These are phyloP conservation scores for Drosophila eohydei DNA, from an alignment of 2,888 invertebrate genomes.

Conservation along the genomic window DNA sequence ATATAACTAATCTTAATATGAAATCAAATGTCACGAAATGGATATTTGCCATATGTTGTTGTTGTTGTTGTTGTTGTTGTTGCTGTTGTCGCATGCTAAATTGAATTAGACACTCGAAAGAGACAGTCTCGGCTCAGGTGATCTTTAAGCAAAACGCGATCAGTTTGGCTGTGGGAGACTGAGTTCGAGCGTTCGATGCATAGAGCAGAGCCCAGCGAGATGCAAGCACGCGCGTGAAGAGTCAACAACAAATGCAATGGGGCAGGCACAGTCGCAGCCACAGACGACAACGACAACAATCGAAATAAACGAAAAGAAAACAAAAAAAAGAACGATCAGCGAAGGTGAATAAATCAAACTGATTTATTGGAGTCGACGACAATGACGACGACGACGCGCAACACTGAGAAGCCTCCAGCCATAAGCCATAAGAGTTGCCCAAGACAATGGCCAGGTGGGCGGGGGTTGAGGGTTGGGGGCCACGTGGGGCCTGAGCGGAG, in stretches of 20 bases:
- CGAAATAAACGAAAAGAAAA: slow-evolving; percentile 53
- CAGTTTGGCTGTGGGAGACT: slow-evolving; percentile 2
- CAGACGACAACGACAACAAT: slow-evolving; percentile 63
- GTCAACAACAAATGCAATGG: slow-evolving; percentile 52
- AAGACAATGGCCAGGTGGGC: slow-evolving; percentile 47
- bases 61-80: slow-evolving; percentile 11
- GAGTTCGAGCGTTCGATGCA: slow-evolving; percentile 26
- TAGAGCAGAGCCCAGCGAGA: slow-evolving; percentile 46
- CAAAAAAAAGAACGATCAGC: slow-evolving; percentile 43
- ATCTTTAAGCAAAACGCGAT: slow-evolving; percentile 43
- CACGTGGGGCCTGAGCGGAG: not conserved
- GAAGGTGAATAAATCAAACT: slow-evolving; percentile 78
- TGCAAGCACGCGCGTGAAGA: slow-evolving; percentile 75
- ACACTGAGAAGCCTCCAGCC: slow-evolving; percentile 39
- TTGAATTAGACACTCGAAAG: slow-evolving; percentile 60
- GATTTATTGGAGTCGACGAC: slow-evolving; percentile 78
- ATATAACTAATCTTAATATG: slow-evolving; percentile 63
- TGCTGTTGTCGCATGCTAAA: slow-evolving; percentile 46
- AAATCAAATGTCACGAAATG: slow-evolving; percentile 80
- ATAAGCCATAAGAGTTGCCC: slow-evolving; percentile 32
- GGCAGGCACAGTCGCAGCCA: slow-evolving; percentile 31
- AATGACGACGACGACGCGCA: slow-evolving; percentile 57
- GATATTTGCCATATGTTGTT: slow-evolving; percentile 56
- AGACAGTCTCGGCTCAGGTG: slow-evolving; percentile 54
- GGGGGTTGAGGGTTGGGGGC: not conserved